Evolutionary conservation across 1,140 invertebrate genomes (phyloP), one percentile per base, ranked within the genome.

Genomic region (Psilanteris sp.): DNA sequence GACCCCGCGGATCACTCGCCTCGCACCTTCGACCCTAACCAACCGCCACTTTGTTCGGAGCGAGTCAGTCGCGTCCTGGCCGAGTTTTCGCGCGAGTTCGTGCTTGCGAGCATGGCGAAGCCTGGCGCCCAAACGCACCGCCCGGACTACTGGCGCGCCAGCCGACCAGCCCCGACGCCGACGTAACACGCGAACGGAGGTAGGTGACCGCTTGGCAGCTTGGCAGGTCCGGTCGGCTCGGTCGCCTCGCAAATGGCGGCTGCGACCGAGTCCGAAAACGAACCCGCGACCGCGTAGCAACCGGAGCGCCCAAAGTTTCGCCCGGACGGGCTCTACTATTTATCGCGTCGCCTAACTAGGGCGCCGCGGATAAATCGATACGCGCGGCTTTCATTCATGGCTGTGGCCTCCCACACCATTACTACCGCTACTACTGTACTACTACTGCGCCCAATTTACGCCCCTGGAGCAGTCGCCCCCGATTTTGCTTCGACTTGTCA

Each of bases 301-400:
- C n/a, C n/a, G n/a, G n/a, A n/a, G n/a, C n/a, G n/a, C n/a, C n/a
- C 18, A 20, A 20, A 20, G 18, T 3, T 6, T 20, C 6, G 3
- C 18, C 18, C 18, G 18, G 18, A 20, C 31, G 34, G 43, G n/a
- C n/a, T 57, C 37, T 76, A 76, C 52, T 71, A 66, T 77, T 70
- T 77, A 68, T 24, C 44, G 59, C 61, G 46, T 59, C 78, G 79
- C 66, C 61, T 81, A 85, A 82, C 73, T 85, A 84, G 83, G 84
- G 64, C 84, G 84, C 75, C 72, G 79, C 81, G 79, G 80, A 81
- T 83, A 83, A 83, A 86, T 86, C 84, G 84, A 86, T 86, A 86
- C 78, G 77, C 75, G 79, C 57, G 76, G 79, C 81, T 85, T 86
- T 86, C 84, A 86, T 86, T 86, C 84, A 86, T 86, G 81, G 79